Evolutionary conservation across 2,888 invertebrate species (phyloP).

Genomic region (Andrena fulva): DNA sequence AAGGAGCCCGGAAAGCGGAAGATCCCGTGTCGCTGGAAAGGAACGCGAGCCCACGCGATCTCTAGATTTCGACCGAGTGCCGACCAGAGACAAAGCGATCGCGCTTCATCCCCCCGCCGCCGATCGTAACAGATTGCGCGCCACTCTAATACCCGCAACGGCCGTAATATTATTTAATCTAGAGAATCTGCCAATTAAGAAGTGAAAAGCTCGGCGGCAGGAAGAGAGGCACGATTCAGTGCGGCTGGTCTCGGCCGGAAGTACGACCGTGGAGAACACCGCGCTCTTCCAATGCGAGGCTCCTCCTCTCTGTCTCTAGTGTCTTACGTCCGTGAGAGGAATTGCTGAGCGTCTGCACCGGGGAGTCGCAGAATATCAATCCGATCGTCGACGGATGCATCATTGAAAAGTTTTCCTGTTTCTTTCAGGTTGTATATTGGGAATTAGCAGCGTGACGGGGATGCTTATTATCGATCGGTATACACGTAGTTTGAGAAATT

Average conservation of each 20-base stretch:
- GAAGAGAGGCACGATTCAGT: slow-evolving; percentile 56
- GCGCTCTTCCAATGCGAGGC: slow-evolving; percentile 7
- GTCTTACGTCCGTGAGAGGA: slow-evolving; percentile 27
- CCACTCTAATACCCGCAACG: slow-evolving; percentile 47
- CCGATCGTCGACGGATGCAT: too few species aligned
- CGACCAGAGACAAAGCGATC: not conserved
- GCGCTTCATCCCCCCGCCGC: not conserved
- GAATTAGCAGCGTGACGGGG: not conserved
- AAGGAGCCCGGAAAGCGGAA: slow-evolving; percentile 54
- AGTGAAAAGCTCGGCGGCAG: slow-evolving; percentile 66
- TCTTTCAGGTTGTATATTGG: too few species aligned
- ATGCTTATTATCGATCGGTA: too few species aligned
- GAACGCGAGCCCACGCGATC: slow-evolving; percentile 16
- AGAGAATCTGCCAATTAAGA: slow-evolving; percentile 67
- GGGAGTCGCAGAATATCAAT: not conserved
- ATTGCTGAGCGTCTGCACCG: not conserved
- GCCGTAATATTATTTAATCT: slow-evolving; percentile 66
- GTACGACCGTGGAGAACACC: slow-evolving; percentile 23
- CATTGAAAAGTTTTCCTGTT: too few species aligned
- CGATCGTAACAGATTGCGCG: slow-evolving; percentile 33
- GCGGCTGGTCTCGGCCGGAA: slow-evolving; percentile 52
- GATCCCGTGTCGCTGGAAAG: slow-evolving; percentile 29
- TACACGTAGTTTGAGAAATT: not conserved
- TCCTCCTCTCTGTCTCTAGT: slow-evolving; percentile 24
- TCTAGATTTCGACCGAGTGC: not conserved